phyloP scores from a whole-genome alignment of 2,113 vertebrate genomes.

The Pipra filicauda region DNA sequence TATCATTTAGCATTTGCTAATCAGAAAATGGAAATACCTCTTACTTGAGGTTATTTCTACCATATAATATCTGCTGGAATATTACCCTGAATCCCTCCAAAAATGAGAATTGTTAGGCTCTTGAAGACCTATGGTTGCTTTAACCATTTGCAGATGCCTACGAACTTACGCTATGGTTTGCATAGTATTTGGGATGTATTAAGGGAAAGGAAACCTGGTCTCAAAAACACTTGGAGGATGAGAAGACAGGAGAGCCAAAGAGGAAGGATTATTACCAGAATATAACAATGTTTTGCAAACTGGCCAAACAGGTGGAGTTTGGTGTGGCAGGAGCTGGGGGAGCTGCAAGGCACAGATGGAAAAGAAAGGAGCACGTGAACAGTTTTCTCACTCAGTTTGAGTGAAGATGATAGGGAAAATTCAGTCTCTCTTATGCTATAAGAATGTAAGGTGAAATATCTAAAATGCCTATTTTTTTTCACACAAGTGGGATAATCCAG shows the following conservation, averaged over 20 bases:
- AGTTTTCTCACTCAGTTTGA: neutral
- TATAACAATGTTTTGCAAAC: neutral
- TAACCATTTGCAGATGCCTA: neutral
- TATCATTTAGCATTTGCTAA: neutral
- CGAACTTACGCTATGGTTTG: neutral
- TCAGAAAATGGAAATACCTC: neutral
- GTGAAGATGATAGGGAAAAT: neutral
- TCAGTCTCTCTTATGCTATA: neutral
- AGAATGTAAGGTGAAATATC: neutral
- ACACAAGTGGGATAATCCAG: constrained; percentile 2
- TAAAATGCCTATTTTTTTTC: neutral
- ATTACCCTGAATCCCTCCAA: neutral
- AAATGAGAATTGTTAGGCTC: neutral
- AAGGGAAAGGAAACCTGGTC: neutral
- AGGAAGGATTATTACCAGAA: neutral
- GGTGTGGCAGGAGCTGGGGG: neutral
- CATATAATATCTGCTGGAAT: neutral
- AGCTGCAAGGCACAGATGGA: neutral
- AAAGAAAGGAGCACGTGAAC: neutral
- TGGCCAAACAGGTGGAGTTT: neutral
- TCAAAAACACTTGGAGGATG: neutral
- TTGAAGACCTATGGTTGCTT: neutral
- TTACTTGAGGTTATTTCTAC: neutral
- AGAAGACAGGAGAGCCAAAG: neutral
- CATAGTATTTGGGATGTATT: neutral